Conservation (phyloP, 2,797 vertebrate species). For the Nasua narica region DNA sequence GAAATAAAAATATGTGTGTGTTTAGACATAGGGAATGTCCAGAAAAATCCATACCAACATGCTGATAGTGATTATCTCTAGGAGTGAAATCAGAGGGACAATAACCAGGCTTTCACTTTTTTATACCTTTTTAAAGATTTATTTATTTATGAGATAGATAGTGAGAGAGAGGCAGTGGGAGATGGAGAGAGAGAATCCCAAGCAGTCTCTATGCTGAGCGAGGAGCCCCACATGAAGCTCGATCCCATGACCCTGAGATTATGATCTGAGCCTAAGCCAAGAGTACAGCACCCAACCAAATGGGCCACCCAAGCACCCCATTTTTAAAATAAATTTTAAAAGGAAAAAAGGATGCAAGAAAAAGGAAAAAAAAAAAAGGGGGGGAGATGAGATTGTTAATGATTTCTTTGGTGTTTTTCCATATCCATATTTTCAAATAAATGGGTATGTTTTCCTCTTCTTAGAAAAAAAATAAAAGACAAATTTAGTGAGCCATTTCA, state of each 20-base stretch:
- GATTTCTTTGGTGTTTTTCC: not conserved
- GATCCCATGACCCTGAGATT: too few relatives aligned
- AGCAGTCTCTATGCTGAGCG: too few relatives aligned
- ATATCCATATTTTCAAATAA: slow-evolving; percentile 1
- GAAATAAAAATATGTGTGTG: not conserved
- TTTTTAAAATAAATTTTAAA: too few relatives aligned
- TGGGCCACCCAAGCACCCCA: too few relatives aligned
- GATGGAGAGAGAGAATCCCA: too few relatives aligned
- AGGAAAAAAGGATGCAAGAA: not conserved
- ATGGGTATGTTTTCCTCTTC: not conserved
- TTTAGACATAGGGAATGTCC: not conserved
- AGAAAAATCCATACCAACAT: not conserved
- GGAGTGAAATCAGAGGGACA: not conserved
- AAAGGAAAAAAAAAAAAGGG: not conserved
- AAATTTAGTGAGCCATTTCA: not conserved
- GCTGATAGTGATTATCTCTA: not conserved
- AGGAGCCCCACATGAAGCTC: too few relatives aligned
- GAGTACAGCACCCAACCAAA: too few relatives aligned
- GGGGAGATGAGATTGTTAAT: not conserved
- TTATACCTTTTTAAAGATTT: not conserved
- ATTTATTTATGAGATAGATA: too few relatives aligned
- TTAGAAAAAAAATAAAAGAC: not conserved
- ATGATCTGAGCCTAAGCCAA: too few relatives aligned
- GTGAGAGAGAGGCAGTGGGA: too few relatives aligned
- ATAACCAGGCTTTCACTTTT: not conserved